Evolutionary conservation across 2,797 vertebrate species (phyloP).

Genomic region (Borostomias antarcticus): DNA sequence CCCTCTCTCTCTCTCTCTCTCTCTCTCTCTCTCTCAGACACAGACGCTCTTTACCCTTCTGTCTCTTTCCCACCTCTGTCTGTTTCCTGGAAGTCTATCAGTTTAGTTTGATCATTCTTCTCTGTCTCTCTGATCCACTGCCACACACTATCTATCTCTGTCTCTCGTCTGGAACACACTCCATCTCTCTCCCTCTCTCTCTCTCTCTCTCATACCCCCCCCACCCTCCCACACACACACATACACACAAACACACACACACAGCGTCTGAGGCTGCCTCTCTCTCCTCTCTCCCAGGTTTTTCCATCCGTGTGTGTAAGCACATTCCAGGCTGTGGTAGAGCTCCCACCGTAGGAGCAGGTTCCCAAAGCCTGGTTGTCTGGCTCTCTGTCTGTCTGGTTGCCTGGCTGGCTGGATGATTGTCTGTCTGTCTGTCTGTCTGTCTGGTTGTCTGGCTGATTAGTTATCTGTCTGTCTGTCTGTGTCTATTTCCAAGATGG

Average conservation of each 20-base stretch:
- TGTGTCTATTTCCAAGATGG: background rate
- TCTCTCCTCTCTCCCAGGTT: slow-evolving; percentile 3
- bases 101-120: no score
- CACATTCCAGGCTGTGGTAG: no score
- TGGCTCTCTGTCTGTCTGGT: background rate
- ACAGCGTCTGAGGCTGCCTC: background rate
- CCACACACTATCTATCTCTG: background rate
- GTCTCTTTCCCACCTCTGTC: background rate
- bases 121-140: no score
- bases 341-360: no score
- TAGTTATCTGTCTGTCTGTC: background rate
- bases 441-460: slow-evolving; percentile 4
- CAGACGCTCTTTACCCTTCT: background rate
- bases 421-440: background rate
- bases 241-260: slow-evolving; percentile 1
- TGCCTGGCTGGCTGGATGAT: background rate
- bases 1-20: background rate
- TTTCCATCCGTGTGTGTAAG: background rate
- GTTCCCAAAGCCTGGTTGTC: no score
- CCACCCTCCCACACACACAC: background rate
- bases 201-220: slow-evolving; percentile 20
- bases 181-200: slow-evolving; percentile 50
- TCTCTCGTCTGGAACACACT: background rate
- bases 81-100: background rate
- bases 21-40: background rate